These are phyloP conservation scores for Diogma glabrata DNA, from an alignment of 2,888 invertebrate species.

Conservation along the genomic window DNA sequence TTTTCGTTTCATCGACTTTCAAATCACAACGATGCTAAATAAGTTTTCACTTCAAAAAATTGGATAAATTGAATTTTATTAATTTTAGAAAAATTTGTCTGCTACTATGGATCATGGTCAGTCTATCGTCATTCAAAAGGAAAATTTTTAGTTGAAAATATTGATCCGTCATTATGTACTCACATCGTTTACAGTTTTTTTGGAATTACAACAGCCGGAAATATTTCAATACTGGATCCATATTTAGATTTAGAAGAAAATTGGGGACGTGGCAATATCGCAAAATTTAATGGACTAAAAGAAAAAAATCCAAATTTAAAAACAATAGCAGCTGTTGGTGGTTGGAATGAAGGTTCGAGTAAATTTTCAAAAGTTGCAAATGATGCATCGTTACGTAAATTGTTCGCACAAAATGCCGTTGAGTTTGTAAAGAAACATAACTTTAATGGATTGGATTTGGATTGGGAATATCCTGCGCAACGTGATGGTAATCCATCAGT, in stretches of 20 bases:
- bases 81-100: slow-evolving; percentile 49
- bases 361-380: slow-evolving; percentile 39
- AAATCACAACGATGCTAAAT: too few species aligned
- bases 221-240: slow-evolving; percentile 44
- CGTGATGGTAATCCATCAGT: slow-evolving; percentile 27
- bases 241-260: slow-evolving; percentile 51
- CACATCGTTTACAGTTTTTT: slow-evolving; percentile 65
- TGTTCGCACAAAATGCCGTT: slow-evolving; percentile 25
- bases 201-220: slow-evolving; percentile 45
- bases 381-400: slow-evolving; percentile 27
- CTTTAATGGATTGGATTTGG: slow-evolving; percentile 49
- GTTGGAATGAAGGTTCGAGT: slow-evolving; percentile 40
- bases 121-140: slow-evolving; percentile 53
- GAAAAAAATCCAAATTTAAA: slow-evolving; percentile 34
- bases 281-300: slow-evolving; percentile 34
- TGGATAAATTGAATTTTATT: too few species aligned
- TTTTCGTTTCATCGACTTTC: too few species aligned
- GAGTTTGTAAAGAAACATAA: slow-evolving; percentile 28
- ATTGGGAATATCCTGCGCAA: slow-evolving; percentile 48
- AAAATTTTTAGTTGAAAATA: slow-evolving; percentile 50
- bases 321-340: slow-evolving; percentile 35
- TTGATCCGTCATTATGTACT: slow-evolving; percentile 58
- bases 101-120: slow-evolving; percentile 70
- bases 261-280: slow-evolving; percentile 41
- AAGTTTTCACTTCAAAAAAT: too few species aligned